Evolutionary conservation across 1,140 invertebrate species (phyloP).

Genomic region (Drosophila hydei): DNA sequence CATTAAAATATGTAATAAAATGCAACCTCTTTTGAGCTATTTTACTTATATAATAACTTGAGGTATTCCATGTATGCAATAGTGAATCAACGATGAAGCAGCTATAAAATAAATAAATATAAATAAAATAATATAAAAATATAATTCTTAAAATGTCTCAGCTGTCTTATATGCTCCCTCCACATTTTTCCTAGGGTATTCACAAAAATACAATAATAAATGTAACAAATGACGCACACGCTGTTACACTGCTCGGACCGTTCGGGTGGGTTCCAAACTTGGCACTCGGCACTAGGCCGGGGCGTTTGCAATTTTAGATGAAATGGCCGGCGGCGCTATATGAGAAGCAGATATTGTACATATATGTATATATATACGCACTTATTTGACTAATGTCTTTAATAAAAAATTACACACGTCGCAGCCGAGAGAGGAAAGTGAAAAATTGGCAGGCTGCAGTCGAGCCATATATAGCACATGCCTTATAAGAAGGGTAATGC

Average conservation of each 20-base stretch:
- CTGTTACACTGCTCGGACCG: slow-evolving; percentile 36
- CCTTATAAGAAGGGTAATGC: slow-evolving; percentile 42
- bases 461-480: background rate
- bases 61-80: too few relatives aligned
- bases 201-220: slow-evolving; percentile 69
- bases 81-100: too few relatives aligned
- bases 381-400: slow-evolving; percentile 82
- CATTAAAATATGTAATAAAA: too few relatives aligned
- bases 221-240: slow-evolving; percentile 79
- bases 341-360: slow-evolving; percentile 59
- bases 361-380: slow-evolving; percentile 31
- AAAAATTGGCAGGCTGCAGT: slow-evolving; percentile 67
- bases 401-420: slow-evolving; percentile 80
- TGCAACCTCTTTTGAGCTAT: too few relatives aligned
- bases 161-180: background rate
- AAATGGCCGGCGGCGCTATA: slow-evolving; percentile 71
- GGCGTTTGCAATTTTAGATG: slow-evolving; percentile 78
- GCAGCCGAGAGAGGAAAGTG: slow-evolving; percentile 57
- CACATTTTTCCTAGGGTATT: slow-evolving; percentile 7
- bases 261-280: slow-evolving; percentile 12
- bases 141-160: background rate
- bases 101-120: too few relatives aligned
- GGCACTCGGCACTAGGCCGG: slow-evolving; percentile 10
- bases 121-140: too few relatives aligned
- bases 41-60: too few relatives aligned